These are phyloP conservation scores for Acridotheres tristis DNA, from an alignment of 2,797 vertebrate genomes.

Conservation along the genomic window DNA sequence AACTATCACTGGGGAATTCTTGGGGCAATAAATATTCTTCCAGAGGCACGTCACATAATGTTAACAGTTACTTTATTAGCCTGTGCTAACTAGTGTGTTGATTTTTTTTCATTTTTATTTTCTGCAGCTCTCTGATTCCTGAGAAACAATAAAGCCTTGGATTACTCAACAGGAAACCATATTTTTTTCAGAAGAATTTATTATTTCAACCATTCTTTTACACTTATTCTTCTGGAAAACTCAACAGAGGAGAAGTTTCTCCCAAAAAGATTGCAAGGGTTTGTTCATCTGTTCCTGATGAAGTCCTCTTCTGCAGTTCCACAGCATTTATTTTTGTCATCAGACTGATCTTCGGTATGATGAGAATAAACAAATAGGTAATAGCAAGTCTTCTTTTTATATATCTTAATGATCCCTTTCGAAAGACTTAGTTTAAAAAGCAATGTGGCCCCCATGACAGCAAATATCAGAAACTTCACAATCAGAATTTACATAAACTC, in stretches of 20 bases:
- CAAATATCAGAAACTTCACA: neutral
- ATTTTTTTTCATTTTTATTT: neutral
- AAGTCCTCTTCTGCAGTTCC: neutral
- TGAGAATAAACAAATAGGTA: neutral
- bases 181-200: conserved; percentile 8
- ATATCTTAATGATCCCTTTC: neutral
- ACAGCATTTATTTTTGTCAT: neutral
- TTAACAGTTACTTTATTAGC: neutral
- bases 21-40: neutral
- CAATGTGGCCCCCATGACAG: neutral
- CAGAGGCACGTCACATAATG: neutral
- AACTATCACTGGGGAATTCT: neutral
- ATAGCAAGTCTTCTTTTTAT: neutral
- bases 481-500: neutral
- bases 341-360: neutral
- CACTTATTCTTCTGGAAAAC: neutral
- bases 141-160: neutral
- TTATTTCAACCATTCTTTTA: neutral
- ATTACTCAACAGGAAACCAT: neutral
- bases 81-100: neutral
- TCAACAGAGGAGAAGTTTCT: neutral
- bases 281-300: neutral
- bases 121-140: neutral
- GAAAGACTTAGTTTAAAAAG: neutral
- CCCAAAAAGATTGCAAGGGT: neutral